These are phyloP conservation scores for Tor tambroides DNA, from an alignment of 2,113 vertebrate genomes.

Conservation along the genomic window DNA sequence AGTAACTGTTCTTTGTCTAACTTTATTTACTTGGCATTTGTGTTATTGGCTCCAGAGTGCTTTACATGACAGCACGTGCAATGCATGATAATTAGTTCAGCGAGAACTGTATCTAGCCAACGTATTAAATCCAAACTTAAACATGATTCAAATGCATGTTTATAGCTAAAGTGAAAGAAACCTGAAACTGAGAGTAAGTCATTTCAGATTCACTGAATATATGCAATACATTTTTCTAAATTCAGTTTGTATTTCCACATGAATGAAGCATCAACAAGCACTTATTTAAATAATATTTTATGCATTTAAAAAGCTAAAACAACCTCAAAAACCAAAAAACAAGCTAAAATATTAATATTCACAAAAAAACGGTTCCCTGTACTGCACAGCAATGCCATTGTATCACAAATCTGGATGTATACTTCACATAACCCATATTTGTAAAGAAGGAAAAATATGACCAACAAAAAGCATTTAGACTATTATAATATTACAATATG, in stretches of 20 bases:
- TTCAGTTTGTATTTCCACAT: constrained; percentile 3
- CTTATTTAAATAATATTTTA: background rate
- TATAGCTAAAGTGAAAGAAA: constrained; percentile 17
- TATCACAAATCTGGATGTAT: background rate
- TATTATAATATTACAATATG: background rate
- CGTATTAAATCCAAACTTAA: background rate
- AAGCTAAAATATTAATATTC: background rate
- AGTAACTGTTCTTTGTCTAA: background rate
- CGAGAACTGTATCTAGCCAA: background rate
- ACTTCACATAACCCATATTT: background rate
- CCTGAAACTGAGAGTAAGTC: background rate
- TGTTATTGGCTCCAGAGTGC: background rate
- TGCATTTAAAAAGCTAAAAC: background rate
- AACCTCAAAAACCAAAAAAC: background rate
- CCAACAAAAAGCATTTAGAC: background rate
- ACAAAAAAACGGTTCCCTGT: background rate
- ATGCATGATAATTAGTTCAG: background rate
- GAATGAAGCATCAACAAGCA: background rate
- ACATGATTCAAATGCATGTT: background rate
- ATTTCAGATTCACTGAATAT: background rate
- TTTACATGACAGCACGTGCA: background rate
- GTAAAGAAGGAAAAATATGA: background rate
- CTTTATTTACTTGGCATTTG: background rate
- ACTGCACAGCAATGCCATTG: background rate
- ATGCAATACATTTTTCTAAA: constrained; percentile 14